These are phyloP conservation scores for Cylas formicarius DNA, from an alignment of 1,140 invertebrate genomes.

Conservation along the genomic window DNA sequence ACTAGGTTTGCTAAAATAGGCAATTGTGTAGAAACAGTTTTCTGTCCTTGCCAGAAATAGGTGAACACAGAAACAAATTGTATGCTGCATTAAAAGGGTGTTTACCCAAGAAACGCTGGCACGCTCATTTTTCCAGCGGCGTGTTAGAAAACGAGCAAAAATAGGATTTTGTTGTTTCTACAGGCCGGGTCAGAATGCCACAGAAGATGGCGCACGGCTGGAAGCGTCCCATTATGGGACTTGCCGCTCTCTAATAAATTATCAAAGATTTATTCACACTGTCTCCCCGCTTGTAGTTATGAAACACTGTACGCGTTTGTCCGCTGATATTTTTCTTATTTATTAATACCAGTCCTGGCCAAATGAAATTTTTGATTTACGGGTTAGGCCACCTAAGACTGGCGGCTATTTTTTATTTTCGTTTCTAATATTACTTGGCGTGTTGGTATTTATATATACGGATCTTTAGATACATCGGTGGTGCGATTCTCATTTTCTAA, in stretches of 20 bases:
- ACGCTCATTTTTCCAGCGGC: no score
- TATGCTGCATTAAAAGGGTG: no score
- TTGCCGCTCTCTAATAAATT: constrained; percentile 12
- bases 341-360: constrained; percentile 14
- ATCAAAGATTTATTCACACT: constrained; percentile 10
- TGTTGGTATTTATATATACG: background rate
- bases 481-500: constrained; percentile 5
- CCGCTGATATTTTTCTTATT: constrained; percentile 14
- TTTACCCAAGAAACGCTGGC: no score
- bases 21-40: no score
- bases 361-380: constrained; percentile 13
- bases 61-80: no score
- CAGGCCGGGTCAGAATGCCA: no score
- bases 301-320: constrained; percentile 15
- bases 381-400: background rate
- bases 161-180: no score
- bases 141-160: no score
- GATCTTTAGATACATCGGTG: background rate
- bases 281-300: constrained; percentile 12
- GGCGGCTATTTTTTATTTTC: constrained; percentile 7
- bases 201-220: no score
- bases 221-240: constrained; percentile 10
- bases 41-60: no score
- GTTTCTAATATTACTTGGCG: constrained; percentile 4
- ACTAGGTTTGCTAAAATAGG: no score